Base-by-base conservation (phyloP, 64 coral and sea anemone species). In the Trachythela sp. region DNA sequence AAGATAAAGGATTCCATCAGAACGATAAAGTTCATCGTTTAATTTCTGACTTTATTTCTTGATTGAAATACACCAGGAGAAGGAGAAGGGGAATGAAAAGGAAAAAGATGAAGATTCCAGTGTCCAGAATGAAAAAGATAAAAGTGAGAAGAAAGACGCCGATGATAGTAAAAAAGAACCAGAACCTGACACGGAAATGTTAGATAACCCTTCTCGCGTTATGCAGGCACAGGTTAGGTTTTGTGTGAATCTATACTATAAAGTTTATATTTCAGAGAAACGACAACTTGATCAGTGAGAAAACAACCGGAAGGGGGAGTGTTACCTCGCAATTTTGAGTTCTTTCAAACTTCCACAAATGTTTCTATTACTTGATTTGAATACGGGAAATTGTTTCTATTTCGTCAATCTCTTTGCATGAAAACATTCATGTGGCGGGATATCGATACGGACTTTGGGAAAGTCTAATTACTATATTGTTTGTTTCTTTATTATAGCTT, bases 141-240 rank as follows among this genome's bases (percentile, higher is more conserved):
- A 94, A 87, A 97, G 88, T 35, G 95, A 94, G 24, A 97, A 94
- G 56, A 91, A 77, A 37, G 95, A 97, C 42, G 85, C 32, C 13
- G 42, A n/a, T 38, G 54, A 26, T 13, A 77, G 52, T 18, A 94
- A 94, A 31, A 87, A 59, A 18, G 93, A 94, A 89, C 87, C 91
- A 2, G 96, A 99, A 77, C 93, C 96, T 36, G 94, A 94, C 40
- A 95, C 88, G 64, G 91, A 99, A 84, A 54, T 95, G 54, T 40
- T 99, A 34, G 96, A 99, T 30, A 99, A 99, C 72, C 96, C 96
- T 17, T 94, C 96, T 59, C 85, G 96, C 71, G 96, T 94, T 27
- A 85, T 99, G 52, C 89, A 91, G 31, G 89, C 91, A 20, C 96
- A 99, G 93, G 96, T 99, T 43, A 48, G 38, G 36, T 0, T 37